Evolutionary conservation across 2,113 vertebrate species (phyloP), one percentile per base, ranked within the genome.

Genomic region (Hystrix brachyura): DNA sequence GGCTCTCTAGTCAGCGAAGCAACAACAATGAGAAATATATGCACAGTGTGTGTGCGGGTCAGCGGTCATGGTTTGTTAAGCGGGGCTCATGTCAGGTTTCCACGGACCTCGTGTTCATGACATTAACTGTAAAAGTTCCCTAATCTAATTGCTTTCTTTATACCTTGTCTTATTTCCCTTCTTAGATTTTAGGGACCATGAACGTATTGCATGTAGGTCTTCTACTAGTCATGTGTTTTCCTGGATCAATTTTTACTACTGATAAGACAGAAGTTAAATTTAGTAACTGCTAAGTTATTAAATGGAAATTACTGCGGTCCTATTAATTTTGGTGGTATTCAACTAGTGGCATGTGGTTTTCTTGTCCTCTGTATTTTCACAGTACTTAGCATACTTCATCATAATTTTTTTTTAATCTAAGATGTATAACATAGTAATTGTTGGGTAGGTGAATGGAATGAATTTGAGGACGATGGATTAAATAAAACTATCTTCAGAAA

Each of bases 171-270:
- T 69, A 15, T 71, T 78, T 84, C 78, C 19, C 8, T 79, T 74
- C 34, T 78, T 67, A 59, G 51, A 90, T 90, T 90, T 95, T 72
- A 94, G 69, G 38, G 19, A 51, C 29, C 29, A 67, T 62, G n/a
- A 83, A 59, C 78, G 27, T 51, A 7, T 21, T 88, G 59, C 76
- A 13, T 55, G 29, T 25, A 51, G 34, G 74, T 59, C 17, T 88
- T 91, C 46, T 57, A 53, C 14, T 65, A 38, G 6, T 92, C 59
- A 38, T 38, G 25, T 5, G 21, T 65, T 67, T 94, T 62, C 81
- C 72, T 32, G 10, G 7, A 10, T 62, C 15, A 83, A 1, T 71
- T n/a, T 91, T 69, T 86, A 25, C 7, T 55, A 21, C 27, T 21
- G 7, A 21, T 65, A 46, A 91, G 9, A 57, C 1, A 21, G 34